Conservation (phyloP, 2,797 vertebrate species). For the Naso thynnoides region DNA sequence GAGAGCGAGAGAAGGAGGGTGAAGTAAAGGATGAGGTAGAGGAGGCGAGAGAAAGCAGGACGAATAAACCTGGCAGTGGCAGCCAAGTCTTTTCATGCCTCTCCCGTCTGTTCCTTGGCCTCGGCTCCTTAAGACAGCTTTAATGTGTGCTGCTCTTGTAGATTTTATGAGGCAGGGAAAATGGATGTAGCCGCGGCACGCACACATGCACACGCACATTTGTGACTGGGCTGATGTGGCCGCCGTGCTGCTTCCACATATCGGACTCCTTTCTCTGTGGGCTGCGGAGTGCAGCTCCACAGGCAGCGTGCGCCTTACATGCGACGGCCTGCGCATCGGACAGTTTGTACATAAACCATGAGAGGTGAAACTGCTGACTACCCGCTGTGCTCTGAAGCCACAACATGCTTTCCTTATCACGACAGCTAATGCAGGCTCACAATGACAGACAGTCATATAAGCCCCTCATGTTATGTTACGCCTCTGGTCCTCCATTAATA, state of each 20-base stretch:
- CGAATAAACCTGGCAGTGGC: constrained; percentile 54
- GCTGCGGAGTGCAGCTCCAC: constrained; percentile 35
- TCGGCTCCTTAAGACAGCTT: constrained; percentile 62
- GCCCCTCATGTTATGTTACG: constrained; percentile 15
- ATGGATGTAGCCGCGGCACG: constrained; percentile 54
- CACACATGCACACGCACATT: constrained; percentile 47
- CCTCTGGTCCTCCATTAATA: constrained; percentile 60
- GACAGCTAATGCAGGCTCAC: constrained; percentile 9
- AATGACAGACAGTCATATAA: constrained; percentile 23
- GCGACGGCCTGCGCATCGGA: constrained; percentile 23
- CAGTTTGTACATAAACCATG: constrained; percentile 64
- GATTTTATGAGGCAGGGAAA: constrained; percentile 75
- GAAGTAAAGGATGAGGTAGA: constrained; percentile 33
- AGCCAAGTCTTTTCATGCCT: constrained; percentile 64
- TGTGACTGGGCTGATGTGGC: constrained; percentile 39
- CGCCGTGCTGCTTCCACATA: constrained; percentile 35
- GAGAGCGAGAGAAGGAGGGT: constrained; percentile 13
- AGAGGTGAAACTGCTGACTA: constrained; percentile 57
- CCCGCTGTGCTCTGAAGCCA: constrained; percentile 37
- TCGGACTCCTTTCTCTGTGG: constrained; percentile 29
- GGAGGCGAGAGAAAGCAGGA: constrained; percentile 44
- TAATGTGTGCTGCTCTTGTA: constrained; percentile 74
- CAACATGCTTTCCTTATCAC: constrained; percentile 17
- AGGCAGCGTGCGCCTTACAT: constrained; percentile 21
- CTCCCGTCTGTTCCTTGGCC: constrained; percentile 58